Conservation (phyloP, 2,113 vertebrate genomes). For the Pseudorasbora parva region DNA sequence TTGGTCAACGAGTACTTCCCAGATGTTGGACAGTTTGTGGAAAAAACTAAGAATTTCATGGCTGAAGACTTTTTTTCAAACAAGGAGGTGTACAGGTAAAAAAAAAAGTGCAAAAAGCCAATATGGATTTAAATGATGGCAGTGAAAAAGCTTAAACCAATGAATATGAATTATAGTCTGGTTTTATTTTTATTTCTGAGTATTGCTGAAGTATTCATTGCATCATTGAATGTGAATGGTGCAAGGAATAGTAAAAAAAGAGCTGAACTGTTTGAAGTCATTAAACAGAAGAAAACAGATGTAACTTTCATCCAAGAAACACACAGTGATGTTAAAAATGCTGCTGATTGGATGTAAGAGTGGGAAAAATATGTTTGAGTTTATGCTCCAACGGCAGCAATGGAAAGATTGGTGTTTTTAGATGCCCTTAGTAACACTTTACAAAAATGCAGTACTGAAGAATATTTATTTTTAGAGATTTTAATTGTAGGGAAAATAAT, state of each 20-base stretch:
- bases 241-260: not conserved
- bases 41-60: not conserved
- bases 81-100: not conserved
- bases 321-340: not conserved
- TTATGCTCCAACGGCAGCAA: not conserved
- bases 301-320: not conserved
- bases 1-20: not conserved
- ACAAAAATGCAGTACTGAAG: not conserved
- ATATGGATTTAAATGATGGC: not conserved
- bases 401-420: not conserved
- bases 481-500: too few species aligned
- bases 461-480: too few species aligned
- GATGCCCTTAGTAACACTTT: not conserved
- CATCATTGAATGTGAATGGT: constrained; percentile 4
- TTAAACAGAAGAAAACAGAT: not conserved
- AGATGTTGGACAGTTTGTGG: not conserved
- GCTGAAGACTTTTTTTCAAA: not conserved
- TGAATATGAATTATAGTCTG: not conserved
- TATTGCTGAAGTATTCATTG: not conserved
- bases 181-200: too few species aligned
- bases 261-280: too few species aligned
- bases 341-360: not conserved
- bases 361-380: not conserved
- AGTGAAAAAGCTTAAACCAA: not conserved
- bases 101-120: not conserved